Evolutionary conservation across 2,113 vertebrate genomes (phyloP).

Genomic region (Ptyas mucosa): DNA sequence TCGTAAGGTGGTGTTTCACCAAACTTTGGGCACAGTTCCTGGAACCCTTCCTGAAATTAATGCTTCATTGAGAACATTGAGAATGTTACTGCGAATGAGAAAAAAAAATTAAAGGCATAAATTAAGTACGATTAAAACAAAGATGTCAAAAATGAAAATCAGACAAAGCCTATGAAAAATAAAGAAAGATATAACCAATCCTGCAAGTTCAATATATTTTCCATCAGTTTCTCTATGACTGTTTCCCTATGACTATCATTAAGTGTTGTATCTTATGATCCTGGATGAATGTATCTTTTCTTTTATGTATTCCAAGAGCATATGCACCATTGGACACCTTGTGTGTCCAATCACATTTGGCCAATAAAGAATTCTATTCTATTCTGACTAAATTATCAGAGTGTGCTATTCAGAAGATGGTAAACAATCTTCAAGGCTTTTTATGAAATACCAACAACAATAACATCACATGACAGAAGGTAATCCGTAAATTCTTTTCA

Average conservation of each 20-base stretch:
- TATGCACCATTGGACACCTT: too few relatives aligned
- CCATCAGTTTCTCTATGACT: background rate
- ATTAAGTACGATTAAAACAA: background rate
- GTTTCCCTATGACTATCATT: too few relatives aligned
- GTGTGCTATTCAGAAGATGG: background rate
- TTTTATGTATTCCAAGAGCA: too few relatives aligned
- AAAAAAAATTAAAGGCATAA: background rate
- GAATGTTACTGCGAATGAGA: background rate
- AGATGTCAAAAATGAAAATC: background rate
- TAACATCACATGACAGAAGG: background rate
- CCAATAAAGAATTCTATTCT: too few relatives aligned
- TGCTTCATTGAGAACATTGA: background rate
- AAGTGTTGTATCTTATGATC: too few relatives aligned
- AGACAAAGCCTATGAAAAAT: constrained; percentile 22
- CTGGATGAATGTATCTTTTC: too few relatives aligned
- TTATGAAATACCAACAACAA: background rate
- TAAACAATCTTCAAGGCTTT: rapidly evolving
- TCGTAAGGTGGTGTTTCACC: background rate
- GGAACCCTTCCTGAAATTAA: background rate
- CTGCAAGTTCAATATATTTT: background rate
- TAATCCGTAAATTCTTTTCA: background rate
- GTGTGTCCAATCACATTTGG: too few relatives aligned
- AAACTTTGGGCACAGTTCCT: background rate
- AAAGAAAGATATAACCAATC: constrained; percentile 14
- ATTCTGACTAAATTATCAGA: background rate